Percentiles rank a stretch among this genome's conserved stretches.
phyloP scores from a whole-genome alignment of 1,140 invertebrate genomes.

The Aphidius gifuensis region DNA sequence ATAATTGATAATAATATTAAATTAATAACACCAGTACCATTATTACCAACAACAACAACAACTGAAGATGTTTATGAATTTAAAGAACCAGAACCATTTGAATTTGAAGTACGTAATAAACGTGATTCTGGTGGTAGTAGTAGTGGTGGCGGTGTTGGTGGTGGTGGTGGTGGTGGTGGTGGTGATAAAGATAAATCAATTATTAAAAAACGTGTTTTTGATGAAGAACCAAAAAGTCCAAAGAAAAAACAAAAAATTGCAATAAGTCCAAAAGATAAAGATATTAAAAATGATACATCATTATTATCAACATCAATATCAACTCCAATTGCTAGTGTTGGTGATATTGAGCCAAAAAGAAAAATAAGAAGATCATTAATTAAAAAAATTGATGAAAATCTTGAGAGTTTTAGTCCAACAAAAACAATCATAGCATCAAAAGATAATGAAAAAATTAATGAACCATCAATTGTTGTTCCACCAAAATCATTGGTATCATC shows the following conservation, averaged over 20 bases:
- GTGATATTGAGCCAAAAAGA: constrained; percentile 36
- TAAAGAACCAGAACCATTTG: constrained; percentile 83
- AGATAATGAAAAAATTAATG: constrained; percentile 57
- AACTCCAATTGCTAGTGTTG: background rate
- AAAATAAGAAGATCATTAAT: constrained; percentile 37
- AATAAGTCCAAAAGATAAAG: constrained; percentile 37
- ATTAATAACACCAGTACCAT: constrained; percentile 13
- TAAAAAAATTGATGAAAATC: constrained; percentile 39
- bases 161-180: constrained; percentile 20
- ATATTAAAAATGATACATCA: constrained; percentile 36
- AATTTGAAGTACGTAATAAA: constrained; percentile 68
- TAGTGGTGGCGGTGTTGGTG: constrained; percentile 7
- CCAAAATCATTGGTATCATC: constrained; percentile 20
- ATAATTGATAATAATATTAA: constrained; percentile 10
- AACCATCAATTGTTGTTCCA: constrained; percentile 41
- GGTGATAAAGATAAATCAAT: constrained; percentile 45
- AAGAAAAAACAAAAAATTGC: constrained; percentile 47
- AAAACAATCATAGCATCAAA: constrained; percentile 29
- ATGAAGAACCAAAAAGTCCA: constrained; percentile 47
- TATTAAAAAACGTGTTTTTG: constrained; percentile 46
- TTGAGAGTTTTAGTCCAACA: background rate
- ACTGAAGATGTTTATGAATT: constrained; percentile 82
- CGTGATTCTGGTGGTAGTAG: constrained; percentile 36
- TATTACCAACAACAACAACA: constrained; percentile 12
- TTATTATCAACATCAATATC: background rate